phyloP scores from a whole-genome alignment of 2,888 invertebrate species.

The Mimas tiliae region DNA sequence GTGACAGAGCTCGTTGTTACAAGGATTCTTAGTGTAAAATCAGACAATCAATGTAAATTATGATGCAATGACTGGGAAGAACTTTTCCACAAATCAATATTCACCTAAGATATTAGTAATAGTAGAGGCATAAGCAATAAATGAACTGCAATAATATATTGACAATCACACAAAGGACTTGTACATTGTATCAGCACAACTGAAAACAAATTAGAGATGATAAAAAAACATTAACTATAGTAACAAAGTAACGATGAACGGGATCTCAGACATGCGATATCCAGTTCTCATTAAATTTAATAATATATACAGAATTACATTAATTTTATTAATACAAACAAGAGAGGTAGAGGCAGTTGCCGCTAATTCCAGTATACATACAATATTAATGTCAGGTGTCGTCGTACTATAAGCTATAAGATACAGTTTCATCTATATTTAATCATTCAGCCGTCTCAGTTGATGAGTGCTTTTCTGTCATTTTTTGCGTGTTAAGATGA shows the following conservation, averaged over 20 bases:
- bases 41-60: background rate
- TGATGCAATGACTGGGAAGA: background rate
- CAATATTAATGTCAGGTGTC: slow-evolving; percentile 16
- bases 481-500: too few relatives aligned
- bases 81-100: background rate
- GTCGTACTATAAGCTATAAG: background rate
- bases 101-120: too few relatives aligned
- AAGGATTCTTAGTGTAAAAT: slow-evolving; percentile 1
- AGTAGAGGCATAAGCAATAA: too few relatives aligned
- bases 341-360: background rate
- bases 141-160: background rate
- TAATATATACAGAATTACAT: background rate
- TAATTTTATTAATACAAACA: slow-evolving; percentile 10
- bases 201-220: background rate
- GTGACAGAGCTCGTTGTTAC: slow-evolving; percentile 10
- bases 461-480: too few relatives aligned
- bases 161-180: background rate
- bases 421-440: slow-evolving; percentile 1
- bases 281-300: slow-evolving; percentile 2
- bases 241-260: slow-evolving; percentile 13
- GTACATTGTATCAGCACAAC: background rate
- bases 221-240: background rate
- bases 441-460: too few relatives aligned
- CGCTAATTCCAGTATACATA: slow-evolving; percentile 1
- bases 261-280: background rate